Conservation (phyloP, 2,113 vertebrate species). For the Neotoma lepida region DNA sequence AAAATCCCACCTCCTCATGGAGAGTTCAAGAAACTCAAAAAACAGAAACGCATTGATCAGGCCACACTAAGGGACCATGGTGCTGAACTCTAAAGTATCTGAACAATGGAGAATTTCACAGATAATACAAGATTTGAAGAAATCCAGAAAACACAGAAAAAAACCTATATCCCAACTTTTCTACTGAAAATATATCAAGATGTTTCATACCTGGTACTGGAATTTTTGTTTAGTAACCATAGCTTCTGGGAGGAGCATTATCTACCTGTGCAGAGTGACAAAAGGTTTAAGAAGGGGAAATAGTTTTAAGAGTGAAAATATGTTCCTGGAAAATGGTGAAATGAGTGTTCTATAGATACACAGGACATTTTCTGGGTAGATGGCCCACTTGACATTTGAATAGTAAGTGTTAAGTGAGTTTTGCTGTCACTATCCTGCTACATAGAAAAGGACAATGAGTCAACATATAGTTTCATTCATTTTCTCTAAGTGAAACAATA, state of each 20-base stretch:
- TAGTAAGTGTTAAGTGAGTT: neutral
- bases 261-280: neutral
- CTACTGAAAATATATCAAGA: neutral
- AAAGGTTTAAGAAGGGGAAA: neutral
- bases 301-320: neutral
- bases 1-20: neutral
- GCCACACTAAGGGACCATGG: no score
- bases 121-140: neutral
- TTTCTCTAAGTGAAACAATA: neutral
- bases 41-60: neutral
- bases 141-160: neutral
- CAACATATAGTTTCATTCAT: neutral
- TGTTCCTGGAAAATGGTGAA: neutral
- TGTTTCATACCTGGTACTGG: neutral
- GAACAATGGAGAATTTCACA: neutral
- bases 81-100: neutral
- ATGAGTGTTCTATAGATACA: neutral
- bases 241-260: neutral
- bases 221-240: neutral
- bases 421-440: neutral
- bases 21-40: neutral
- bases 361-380: neutral
- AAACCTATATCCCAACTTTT: neutral
- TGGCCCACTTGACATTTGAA: neutral
- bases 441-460: neutral